Evolutionary conservation across 2,113 vertebrate genomes (phyloP).

Genomic region (Neotragus pygmaeus): DNA sequence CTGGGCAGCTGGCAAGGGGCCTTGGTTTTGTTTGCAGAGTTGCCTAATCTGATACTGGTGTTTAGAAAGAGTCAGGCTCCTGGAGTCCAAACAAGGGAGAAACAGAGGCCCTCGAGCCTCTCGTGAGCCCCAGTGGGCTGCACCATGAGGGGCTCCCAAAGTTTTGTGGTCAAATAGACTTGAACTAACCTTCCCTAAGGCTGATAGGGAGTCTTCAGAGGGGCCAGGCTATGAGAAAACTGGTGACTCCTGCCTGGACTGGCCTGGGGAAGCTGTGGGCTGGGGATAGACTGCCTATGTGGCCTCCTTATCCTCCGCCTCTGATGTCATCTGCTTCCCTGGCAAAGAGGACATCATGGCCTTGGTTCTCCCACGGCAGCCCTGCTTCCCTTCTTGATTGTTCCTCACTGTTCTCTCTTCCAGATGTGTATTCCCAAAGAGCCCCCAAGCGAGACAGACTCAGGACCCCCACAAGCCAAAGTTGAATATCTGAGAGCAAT

Average conservation of each 20-base stretch:
- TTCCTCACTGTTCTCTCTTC: neutral
- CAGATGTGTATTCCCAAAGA: neutral
- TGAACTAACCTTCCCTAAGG: neutral
- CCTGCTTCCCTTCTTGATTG: neutral
- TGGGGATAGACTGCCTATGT: neutral
- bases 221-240: neutral
- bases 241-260: neutral
- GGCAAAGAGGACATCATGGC: rapidly evolving
- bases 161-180: neutral
- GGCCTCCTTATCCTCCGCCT: neutral
- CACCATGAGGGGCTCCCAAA: neutral
- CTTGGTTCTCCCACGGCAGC: rapidly evolving
- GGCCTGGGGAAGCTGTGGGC: neutral
- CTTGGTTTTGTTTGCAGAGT: neutral
- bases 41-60: slow-evolving; percentile 31
- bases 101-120: neutral
- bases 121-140: neutral
- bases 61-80: neutral
- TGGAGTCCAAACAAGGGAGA: neutral
- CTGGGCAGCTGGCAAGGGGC: slow-evolving; percentile 32
- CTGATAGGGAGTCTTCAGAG: neutral
- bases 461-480: too few species aligned
- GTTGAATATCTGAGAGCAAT: neutral
- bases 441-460: neutral
- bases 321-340: neutral